A percentile compares a stretch with the other conserved stretches of the same genome.
Conservation (phyloP, 2,888 invertebrate species). For the Spatulosminthurus flaviceps region DNA sequence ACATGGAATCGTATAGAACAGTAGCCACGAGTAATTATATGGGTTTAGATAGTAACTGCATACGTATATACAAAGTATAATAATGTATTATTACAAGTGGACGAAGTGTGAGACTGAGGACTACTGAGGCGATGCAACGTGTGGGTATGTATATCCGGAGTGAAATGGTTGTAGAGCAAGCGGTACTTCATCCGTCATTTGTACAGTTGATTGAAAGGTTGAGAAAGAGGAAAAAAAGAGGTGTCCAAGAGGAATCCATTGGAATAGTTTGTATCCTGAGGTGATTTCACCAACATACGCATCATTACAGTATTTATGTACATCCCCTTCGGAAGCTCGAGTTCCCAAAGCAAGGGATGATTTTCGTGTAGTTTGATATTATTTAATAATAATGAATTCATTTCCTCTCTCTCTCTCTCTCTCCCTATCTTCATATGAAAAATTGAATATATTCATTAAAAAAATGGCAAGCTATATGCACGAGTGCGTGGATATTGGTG, state of each 20-base stretch:
- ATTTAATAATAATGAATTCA: background rate
- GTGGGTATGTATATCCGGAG: background rate
- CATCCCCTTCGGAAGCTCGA: constrained; percentile 1
- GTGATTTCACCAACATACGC: background rate
- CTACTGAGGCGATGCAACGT: background rate
- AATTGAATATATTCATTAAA: background rate
- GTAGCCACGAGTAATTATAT: background rate
- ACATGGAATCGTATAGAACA: background rate
- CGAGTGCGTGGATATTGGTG: background rate
- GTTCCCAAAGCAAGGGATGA: background rate
- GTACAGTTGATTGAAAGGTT: constrained; percentile 51
- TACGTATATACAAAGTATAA: too few species aligned
- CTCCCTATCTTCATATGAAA: too few species aligned
- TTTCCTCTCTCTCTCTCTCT: too few species aligned
- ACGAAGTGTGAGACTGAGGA: background rate
- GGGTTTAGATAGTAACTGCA: too few species aligned
- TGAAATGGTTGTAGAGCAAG: constrained; percentile 16
- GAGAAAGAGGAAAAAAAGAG: constrained; percentile 18
- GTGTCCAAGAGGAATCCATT: background rate
- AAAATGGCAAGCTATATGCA: background rate
- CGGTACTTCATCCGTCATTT: constrained; percentile 52
- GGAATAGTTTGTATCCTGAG: background rate
- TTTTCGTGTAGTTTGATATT: background rate
- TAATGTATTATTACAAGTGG: background rate
- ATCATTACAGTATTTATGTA: background rate